phyloP scores from a whole-genome alignment of 2,797 vertebrate genomes.

The Galago senegalensis region DNA sequence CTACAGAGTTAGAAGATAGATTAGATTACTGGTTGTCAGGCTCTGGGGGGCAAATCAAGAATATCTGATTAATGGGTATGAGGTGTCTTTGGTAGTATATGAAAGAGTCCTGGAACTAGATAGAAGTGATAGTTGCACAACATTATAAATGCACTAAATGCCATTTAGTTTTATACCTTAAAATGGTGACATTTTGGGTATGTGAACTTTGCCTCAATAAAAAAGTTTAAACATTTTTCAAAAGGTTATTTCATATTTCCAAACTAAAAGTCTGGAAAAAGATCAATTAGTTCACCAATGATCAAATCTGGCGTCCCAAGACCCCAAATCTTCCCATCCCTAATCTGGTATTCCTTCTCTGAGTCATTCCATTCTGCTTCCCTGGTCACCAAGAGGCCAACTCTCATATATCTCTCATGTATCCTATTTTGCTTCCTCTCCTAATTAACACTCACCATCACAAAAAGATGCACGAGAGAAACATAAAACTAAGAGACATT shows the following conservation, averaged over 20 bases:
- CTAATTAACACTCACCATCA: conserved; percentile 3
- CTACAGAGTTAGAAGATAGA: too few relatives aligned
- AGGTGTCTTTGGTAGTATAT: too few relatives aligned
- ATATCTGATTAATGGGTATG: too few relatives aligned
- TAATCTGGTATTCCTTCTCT: not conserved
- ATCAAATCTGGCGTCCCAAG: conserved; percentile 12
- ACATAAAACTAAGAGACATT: conserved; percentile 35
- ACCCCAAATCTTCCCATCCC: not conserved
- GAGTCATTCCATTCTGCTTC: conserved; percentile 36
- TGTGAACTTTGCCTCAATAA: too few relatives aligned
- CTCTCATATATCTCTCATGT: not conserved
- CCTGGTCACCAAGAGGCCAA: conserved; percentile 8
- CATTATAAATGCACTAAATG: too few relatives aligned
- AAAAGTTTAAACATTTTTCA: too few relatives aligned
- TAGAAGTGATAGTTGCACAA: too few relatives aligned
- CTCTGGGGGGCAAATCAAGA: too few relatives aligned
- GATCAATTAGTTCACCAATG: not conserved
- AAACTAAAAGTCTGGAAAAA: conserved; percentile 42
- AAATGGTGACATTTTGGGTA: too few relatives aligned
- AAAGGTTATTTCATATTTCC: not conserved
- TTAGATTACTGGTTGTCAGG: too few relatives aligned
- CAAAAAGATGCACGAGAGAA: conserved; percentile 52
- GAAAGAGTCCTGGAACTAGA: too few relatives aligned
- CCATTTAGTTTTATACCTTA: too few relatives aligned
- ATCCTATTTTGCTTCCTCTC: conserved; percentile 32